Conservation (phyloP, 2,797 vertebrate species). For the Staurois parvus region DNA sequence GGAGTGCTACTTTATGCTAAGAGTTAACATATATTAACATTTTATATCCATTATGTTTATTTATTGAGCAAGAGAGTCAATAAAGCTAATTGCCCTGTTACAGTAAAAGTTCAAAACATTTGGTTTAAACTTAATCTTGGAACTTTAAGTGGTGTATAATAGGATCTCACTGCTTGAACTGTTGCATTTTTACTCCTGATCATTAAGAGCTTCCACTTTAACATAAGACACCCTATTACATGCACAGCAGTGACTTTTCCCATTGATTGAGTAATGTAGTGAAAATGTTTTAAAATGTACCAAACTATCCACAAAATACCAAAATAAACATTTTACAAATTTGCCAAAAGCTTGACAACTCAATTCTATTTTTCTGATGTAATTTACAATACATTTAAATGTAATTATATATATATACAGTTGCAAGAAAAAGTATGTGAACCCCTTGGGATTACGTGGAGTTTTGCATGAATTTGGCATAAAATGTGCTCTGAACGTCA, state of each 20-base stretch:
- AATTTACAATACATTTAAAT: background rate
- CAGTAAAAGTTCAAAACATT: constrained; percentile 62
- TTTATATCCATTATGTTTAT: constrained; percentile 63
- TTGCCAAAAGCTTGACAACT: background rate
- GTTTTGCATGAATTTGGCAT: no score
- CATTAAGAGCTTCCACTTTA: constrained; percentile 60
- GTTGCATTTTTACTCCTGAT: constrained; percentile 56
- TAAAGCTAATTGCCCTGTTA: constrained; percentile 62
- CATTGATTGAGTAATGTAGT: constrained; percentile 59
- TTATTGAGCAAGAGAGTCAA: constrained; percentile 57
- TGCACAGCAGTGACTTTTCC: constrained; percentile 59
- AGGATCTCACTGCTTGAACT: constrained; percentile 62
- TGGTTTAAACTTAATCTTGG: constrained; percentile 60
- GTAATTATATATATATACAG: background rate
- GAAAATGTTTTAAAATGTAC: constrained; percentile 52
- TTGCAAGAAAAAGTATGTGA: no score
- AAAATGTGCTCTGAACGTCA: no score
- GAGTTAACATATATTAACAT: constrained; percentile 61
- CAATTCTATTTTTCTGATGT: background rate
- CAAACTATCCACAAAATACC: constrained; percentile 25
- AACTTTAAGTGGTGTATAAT: constrained; percentile 63
- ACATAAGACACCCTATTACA: constrained; percentile 62
- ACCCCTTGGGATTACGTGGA: no score
- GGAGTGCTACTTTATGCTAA: background rate
- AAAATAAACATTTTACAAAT: constrained; percentile 17